Percentiles rank a stretch among this genome's conserved stretches.
These are phyloP conservation scores for Leptinotarsa defecta DNA, from an alignment of 1,140 invertebrate genomes.

Conservation along the genomic window DNA sequence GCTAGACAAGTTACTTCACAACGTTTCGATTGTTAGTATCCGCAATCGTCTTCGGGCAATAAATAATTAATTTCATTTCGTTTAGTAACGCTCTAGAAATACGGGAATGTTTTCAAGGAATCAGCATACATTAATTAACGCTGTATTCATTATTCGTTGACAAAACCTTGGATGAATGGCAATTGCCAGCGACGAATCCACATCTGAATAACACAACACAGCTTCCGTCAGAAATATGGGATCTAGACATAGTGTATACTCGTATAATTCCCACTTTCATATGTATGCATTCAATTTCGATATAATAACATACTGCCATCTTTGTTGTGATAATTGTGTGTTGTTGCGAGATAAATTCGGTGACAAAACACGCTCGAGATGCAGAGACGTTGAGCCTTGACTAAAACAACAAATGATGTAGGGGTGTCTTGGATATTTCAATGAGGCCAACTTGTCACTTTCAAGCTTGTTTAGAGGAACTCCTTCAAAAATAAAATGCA, in stretches of 20 bases:
- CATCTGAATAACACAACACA: conserved; percentile 25
- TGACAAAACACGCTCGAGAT: conserved; percentile 43
- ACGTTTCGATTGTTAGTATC: too few relatives aligned
- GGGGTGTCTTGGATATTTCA: conserved; percentile 9
- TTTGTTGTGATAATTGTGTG: conserved; percentile 48
- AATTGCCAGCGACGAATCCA: background rate
- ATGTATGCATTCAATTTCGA: conserved; percentile 45
- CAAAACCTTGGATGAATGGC: conserved; percentile 25
- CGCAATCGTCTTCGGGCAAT: too few relatives aligned
- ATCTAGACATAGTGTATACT: conserved; percentile 39
- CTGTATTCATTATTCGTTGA: conserved; percentile 13
- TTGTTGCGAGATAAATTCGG: conserved; percentile 48
- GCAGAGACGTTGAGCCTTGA: conserved; percentile 11
- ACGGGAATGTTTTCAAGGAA: too few relatives aligned
- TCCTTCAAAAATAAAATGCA: too few relatives aligned
- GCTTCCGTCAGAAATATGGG: conserved; percentile 32
- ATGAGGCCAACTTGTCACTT: conserved; percentile 26
- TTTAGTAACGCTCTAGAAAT: too few relatives aligned
- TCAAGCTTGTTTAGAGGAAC: background rate
- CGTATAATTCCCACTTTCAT: conserved; percentile 38
- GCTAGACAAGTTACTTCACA: too few relatives aligned
- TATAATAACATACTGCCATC: conserved; percentile 47
- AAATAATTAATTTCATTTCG: too few relatives aligned
- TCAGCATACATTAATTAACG: too few relatives aligned
- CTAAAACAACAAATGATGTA: conserved; percentile 22